Base-by-base conservation (phyloP, 2,797 vertebrate species). In the Chrysolophus pictus region DNA sequence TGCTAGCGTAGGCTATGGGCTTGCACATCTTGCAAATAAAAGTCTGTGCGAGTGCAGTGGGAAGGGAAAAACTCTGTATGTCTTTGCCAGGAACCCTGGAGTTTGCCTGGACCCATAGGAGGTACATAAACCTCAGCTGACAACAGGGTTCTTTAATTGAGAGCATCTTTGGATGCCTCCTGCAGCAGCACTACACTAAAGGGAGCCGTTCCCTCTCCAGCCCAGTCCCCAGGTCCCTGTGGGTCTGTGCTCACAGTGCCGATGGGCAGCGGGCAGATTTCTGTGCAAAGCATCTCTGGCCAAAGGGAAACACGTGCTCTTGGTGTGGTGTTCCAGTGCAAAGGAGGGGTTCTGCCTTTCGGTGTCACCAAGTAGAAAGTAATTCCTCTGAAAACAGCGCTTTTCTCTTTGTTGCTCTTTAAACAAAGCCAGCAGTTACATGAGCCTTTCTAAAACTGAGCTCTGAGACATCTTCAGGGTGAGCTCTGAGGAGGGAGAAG, bases 71-170 rank as follows among this genome's bases (percentile, higher is more conserved):
- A 0, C 33, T 24, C 55, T 0, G 2, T 3, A 35, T 14, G 68
- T 67, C 9, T 41, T 29, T 67, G 92, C 67, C 49, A 8, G 39
- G 2, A 11, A 46, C 37, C 17, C 14, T 59, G 8, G 60, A 74
- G 84, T 24, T 59, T 5, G 1, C 21, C 35, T 4, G 78, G 71
- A 6, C 5, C 0, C 2, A 56, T 1, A 0, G 71, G 75, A 37
- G 58, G 21, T 44, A 37, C 6, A 3, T 1, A 2, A 55, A 10
- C 8, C 1, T 1, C 0, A 5, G 16, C 47, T 59, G 24, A 33
- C 49, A 28, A 19, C 10, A 4, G 1, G 26, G 19, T 46, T 1
- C 44, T 88, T 23, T 2, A 9, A 10, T 35, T 5, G 28, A 1
- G 3, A 24, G 72, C 81, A 23, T 17, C 72, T 24, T 4, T 56